Evolutionary conservation across 1,140 invertebrate genomes (phyloP).

Genomic region (Pseudachorutes palmiensis): DNA sequence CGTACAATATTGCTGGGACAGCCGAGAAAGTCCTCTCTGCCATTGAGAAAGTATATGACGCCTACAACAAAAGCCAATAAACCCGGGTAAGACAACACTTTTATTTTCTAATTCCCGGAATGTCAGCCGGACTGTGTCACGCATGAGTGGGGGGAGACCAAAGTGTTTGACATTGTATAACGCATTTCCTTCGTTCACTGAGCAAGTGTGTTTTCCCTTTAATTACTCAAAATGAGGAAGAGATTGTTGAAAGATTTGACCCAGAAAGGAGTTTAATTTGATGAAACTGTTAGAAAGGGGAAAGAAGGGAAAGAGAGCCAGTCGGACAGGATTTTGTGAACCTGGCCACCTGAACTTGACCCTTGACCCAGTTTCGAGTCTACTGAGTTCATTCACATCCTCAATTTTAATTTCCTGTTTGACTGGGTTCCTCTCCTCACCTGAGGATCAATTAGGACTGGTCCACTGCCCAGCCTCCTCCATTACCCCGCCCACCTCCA

Average conservation of each 20-base stretch:
- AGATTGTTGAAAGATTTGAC: constrained; percentile 3
- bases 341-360: constrained; percentile 33
- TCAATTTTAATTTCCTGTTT: constrained; percentile 31
- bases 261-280: constrained; percentile 4
- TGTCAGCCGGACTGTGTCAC: too few relatives aligned
- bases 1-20: constrained; percentile 34
- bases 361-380: constrained; percentile 29
- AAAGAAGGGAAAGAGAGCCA: constrained; percentile 34
- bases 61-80: constrained; percentile 39
- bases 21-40: constrained; percentile 36
- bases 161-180: too few relatives aligned
- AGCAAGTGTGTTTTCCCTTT: constrained; percentile 1
- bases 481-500: not conserved
- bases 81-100: constrained; percentile 13
- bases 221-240: not conserved
- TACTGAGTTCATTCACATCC: constrained; percentile 30
- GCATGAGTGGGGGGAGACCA: too few relatives aligned
- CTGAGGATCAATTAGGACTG: not conserved
- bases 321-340: constrained; percentile 34
- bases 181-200: too few relatives aligned
- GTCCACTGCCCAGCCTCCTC: not conserved
- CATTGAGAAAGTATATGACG: constrained; percentile 36
- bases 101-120: too few relatives aligned
- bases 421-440: not conserved
- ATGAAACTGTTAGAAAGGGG: constrained; percentile 10